Conservation (phyloP, 2,797 vertebrate species). For the Sciurus vulgaris region DNA sequence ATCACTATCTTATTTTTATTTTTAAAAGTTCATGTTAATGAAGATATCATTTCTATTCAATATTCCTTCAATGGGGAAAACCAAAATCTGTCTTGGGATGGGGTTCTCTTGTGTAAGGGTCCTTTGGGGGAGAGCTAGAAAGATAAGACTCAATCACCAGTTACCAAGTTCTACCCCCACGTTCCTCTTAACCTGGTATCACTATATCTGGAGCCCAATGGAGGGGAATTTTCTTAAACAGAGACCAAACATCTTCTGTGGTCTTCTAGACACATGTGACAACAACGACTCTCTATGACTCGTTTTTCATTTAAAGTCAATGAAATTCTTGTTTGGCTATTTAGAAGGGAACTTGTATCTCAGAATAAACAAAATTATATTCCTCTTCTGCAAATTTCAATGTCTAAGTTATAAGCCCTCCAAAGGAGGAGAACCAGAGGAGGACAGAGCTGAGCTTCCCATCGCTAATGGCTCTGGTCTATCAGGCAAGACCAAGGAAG, state of each 20-base stretch:
- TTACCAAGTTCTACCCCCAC: slow-evolving; percentile 5
- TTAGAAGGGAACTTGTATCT: slow-evolving; percentile 47
- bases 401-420: slow-evolving; percentile 21
- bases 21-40: slow-evolving; percentile 62
- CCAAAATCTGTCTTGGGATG: neutral
- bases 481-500: slow-evolving; percentile 26
- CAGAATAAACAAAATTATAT: slow-evolving; percentile 68
- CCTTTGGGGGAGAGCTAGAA: neutral
- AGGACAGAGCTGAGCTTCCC: slow-evolving; percentile 31
- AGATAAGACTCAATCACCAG: slow-evolving; percentile 43
- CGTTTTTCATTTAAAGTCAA: neutral
- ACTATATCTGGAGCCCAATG: neutral
- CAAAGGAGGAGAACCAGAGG: neutral
- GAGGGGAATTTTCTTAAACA: neutral
- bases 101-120: neutral
- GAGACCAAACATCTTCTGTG: neutral
- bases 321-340: neutral
- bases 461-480: neutral
- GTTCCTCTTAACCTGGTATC: neutral
- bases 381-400: slow-evolving; percentile 70
- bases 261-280: neutral
- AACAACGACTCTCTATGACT: neutral
- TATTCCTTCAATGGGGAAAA: slow-evolving; percentile 14
- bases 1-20: neutral
- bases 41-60: neutral